Evolutionary conservation across 1,140 invertebrate genomes (phyloP).

Genomic region (Orchestia grillus): DNA sequence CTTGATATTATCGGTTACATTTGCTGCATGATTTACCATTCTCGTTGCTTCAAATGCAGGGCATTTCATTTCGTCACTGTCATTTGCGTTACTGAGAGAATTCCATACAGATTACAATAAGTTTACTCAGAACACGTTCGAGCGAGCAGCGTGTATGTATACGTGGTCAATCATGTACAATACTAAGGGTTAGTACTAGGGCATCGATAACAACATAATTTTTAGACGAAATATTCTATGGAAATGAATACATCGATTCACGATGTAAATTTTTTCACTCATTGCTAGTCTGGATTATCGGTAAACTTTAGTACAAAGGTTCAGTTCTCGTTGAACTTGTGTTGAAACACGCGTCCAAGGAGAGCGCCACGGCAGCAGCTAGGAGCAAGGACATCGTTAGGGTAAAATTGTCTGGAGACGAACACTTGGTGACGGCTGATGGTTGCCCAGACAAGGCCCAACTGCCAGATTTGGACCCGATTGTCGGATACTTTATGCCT

Average conservation of each 20-base stretch:
- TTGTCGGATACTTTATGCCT: constrained; percentile 46
- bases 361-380: not conserved
- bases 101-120: not conserved
- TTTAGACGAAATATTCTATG: not conserved
- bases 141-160: not conserved
- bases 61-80: not conserved
- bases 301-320: not conserved
- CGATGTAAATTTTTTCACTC: not conserved
- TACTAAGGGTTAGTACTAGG: not conserved
- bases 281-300: not conserved
- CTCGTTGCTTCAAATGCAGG: not conserved
- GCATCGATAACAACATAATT: not conserved
- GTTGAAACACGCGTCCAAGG: not conserved
- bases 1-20: not conserved
- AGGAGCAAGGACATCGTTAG: constrained; percentile 42
- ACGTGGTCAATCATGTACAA: not conserved
- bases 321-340: not conserved
- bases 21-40: not conserved
- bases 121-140: not conserved
- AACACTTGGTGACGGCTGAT: constrained; percentile 50
- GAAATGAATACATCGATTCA: not conserved
- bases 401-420: constrained; percentile 35
- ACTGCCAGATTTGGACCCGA: constrained; percentile 46
- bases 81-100: not conserved
- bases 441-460: constrained; percentile 53